Base-by-base conservation (phyloP, 2,888 invertebrate genomes). In the Lathronympha strigana region DNA sequence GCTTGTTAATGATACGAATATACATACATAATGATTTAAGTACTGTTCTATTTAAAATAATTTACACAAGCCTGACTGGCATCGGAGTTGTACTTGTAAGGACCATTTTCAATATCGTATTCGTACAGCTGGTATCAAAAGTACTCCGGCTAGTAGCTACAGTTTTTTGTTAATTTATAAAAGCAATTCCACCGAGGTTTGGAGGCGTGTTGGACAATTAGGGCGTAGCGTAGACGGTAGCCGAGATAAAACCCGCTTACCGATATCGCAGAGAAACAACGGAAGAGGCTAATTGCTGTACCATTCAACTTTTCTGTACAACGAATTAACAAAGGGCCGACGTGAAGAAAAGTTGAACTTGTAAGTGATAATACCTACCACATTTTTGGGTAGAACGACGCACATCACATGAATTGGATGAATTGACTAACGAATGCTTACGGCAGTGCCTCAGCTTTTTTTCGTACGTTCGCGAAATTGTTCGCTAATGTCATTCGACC, bases 131-230 rank as follows among this genome's bases (percentile, higher is more conserved):
- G 36, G 3, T 11, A 6, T 15, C 38, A 15, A n/a, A n/a, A n/a
- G 15, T 15, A 38, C 38, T 33, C 33, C 15, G n/a, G n/a, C n/a
- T n/a, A 15, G 45, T 21, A 45, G 21, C 23, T 45, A 13, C n/a
- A 11, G 50, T 47, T 64, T 64, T n/a, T 60, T 60, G 51, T 64
- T 64, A 53, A 66, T 66, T 66, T 31, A 38, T 54, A 49, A 55
- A 60, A 68, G 66, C 69, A 69, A 72, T 79, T 79, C 75, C 72
- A 74, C 73, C 69, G 70, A 73, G 75, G 74, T 68, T 67, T 49
- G 69, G 67, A 77, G 83, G 83, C 82, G 84, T 81, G 81, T 71
- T 79, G 69, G 72, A 68, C 79, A 77, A 83, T 83, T 81, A 82
- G 78, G 76, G 71, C 72, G 74, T 71, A 72, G 73, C 76, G 74